These are phyloP conservation scores for Threskiornis aethiopicus DNA, from an alignment of 2,797 vertebrate species.

Conservation along the genomic window DNA sequence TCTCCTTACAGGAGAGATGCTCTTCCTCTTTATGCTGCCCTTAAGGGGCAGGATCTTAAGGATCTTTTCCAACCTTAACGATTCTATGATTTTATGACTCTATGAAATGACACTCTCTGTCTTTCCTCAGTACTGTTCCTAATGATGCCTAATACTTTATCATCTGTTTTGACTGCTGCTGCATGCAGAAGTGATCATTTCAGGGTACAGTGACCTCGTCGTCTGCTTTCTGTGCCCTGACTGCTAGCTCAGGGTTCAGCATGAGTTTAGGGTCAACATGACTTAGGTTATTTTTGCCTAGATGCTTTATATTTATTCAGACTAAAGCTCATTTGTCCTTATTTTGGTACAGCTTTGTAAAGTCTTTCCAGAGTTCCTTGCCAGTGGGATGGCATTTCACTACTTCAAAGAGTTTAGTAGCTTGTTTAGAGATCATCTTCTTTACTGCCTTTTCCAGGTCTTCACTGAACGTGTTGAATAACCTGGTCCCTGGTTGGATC, in stretches of 20 bases:
- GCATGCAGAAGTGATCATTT: background rate
- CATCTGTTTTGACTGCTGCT: background rate
- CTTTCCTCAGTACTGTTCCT: background rate
- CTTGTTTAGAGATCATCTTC: background rate
- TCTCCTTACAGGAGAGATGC: background rate
- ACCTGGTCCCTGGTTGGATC: background rate
- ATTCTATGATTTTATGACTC: too few species aligned
- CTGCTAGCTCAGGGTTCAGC: background rate
- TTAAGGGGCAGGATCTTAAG: too few species aligned
- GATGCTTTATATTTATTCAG: background rate
- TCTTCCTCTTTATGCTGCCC: background rate
- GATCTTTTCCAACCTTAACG: too few species aligned
- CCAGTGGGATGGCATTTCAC: background rate
- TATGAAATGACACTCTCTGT: background rate
- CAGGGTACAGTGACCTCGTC: background rate
- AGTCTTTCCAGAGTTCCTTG: background rate
- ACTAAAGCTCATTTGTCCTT: background rate
- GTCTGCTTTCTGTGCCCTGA: background rate
- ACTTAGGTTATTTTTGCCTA: background rate
- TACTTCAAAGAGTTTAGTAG: background rate
- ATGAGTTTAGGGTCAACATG: background rate
- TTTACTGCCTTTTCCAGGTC: background rate
- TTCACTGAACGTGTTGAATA: background rate
- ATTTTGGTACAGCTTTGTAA: background rate
- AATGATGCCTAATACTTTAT: background rate